These are phyloP conservation scores for Halocynthia aurantium DNA, from an alignment of 23 tunicate species.

Conservation along the genomic window DNA sequence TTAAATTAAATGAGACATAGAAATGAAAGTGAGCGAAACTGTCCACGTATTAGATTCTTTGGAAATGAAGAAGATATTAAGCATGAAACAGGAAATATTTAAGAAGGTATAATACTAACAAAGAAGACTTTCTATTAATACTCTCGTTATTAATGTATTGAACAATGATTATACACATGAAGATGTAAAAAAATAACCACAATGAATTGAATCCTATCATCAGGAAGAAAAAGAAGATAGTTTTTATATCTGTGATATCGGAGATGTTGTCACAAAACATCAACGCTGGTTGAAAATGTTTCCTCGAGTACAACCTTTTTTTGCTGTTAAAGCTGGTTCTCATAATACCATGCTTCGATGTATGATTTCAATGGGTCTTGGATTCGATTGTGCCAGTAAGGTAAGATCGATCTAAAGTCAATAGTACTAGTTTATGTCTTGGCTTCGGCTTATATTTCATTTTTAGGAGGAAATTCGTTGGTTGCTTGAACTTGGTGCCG, in stretches of 20 bases:
- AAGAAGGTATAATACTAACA: too few species aligned
- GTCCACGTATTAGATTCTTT: too few species aligned
- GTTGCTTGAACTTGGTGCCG: slow-evolving; percentile 67
- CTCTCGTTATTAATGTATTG: too few species aligned
- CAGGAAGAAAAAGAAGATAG: slow-evolving; percentile 28
- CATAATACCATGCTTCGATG: slow-evolving; percentile 31
- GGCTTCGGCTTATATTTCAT: not conserved
- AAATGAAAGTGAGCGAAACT: too few species aligned
- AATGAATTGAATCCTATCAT: too few species aligned
- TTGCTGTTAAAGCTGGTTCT: slow-evolving; percentile 82
- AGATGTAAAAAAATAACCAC: too few species aligned
- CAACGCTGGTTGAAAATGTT: slow-evolving; percentile 51
- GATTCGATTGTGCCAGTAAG: slow-evolving; percentile 97
- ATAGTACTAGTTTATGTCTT: too few species aligned
- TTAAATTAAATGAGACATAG: too few species aligned
- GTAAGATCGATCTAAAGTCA: not conserved
- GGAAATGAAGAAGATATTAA: too few species aligned
- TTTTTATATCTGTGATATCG: slow-evolving; percentile 71
- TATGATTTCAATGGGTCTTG: slow-evolving; percentile 68
- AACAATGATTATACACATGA: too few species aligned
- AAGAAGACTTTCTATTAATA: too few species aligned
- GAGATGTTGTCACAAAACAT: slow-evolving; percentile 65
- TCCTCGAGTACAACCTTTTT: slow-evolving; percentile 65
- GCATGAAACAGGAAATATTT: too few species aligned
- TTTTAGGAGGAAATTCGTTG: slow-evolving; percentile 58